These are phyloP conservation scores for Bactericera cockerelli DNA, from an alignment of 1,140 invertebrate genomes.

Conservation along the genomic window DNA sequence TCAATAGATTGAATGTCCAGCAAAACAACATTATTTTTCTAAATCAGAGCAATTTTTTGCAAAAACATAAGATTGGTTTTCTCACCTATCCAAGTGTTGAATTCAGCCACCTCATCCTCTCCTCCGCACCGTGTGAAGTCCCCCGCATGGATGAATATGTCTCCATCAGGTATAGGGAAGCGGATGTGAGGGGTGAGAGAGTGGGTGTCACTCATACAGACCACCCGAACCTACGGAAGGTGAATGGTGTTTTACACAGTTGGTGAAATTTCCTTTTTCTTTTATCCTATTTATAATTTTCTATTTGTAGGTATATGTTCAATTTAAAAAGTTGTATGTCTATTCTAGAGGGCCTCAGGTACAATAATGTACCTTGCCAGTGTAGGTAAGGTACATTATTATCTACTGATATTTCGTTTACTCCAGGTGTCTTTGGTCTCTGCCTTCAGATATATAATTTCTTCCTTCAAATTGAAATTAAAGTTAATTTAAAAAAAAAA, in stretches of 20 bases:
- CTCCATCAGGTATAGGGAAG: slow-evolving; percentile 57
- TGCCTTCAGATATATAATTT: no score
- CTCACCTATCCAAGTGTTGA: slow-evolving; percentile 68
- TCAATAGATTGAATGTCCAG: no score
- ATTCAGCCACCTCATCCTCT: slow-evolving; percentile 54
- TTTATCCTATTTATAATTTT: background rate
- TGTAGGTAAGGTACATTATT: background rate
- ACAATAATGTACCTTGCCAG: background rate
- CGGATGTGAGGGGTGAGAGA: slow-evolving; percentile 52
- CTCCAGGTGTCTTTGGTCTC: no score
- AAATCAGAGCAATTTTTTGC: no score
- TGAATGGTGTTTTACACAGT: background rate
- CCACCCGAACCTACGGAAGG: slow-evolving; percentile 43
- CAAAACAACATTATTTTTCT: no score
- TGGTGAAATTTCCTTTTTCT: background rate
- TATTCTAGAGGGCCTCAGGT: background rate
- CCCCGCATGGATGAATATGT: slow-evolving; percentile 76
- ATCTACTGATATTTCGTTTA: no score
- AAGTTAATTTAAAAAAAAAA: background rate
- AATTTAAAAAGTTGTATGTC: background rate
- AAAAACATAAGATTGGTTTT: slow-evolving; percentile 5
- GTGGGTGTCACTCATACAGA: slow-evolving; percentile 82
- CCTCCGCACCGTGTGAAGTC: slow-evolving; percentile 71
- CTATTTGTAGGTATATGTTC: background rate
- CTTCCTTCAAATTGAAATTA: background rate